A percentile compares a stretch with the other conserved stretches of the same genome.
These are phyloP conservation scores for Colinus virginianus DNA, from an alignment of 2,113 vertebrate genomes.

Conservation along the genomic window DNA sequence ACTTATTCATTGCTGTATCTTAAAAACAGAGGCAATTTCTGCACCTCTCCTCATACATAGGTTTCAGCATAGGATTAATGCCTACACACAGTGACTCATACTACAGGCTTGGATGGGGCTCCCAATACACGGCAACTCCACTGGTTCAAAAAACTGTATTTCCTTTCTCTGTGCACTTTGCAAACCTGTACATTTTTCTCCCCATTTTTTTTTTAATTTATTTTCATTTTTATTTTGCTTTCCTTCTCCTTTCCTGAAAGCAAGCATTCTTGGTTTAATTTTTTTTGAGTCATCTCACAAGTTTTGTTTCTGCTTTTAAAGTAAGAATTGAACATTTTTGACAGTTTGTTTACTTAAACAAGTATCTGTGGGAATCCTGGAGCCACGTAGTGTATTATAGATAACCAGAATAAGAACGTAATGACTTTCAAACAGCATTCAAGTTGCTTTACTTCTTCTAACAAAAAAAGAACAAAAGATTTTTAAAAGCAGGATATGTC, in stretches of 20 bases:
- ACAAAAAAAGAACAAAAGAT: conserved; percentile 63
- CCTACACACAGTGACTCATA: background rate
- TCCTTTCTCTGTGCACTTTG: background rate
- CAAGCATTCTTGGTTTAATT: conserved; percentile 6
- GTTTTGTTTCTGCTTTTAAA: conserved; percentile 40
- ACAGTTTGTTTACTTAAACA: conserved; percentile 63
- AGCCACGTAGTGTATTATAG: conserved; percentile 47
- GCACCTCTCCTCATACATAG: background rate
- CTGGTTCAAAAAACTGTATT: background rate
- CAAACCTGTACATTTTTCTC: background rate
- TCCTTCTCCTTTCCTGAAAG: background rate
- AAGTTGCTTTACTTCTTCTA: conserved; percentile 54
- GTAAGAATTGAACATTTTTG: conserved; percentile 52
- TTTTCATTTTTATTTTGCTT: background rate
- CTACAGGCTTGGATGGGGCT: background rate
- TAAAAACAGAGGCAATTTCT: background rate
- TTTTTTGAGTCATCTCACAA: background rate
- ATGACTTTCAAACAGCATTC: conserved; percentile 53
- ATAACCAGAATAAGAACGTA: background rate
- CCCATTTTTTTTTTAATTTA: background rate
- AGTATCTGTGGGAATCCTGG: conserved; percentile 23
- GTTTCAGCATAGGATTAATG: background rate
- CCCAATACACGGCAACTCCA: background rate
- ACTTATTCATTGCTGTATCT: background rate
- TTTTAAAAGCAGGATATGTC: conserved; percentile 61